Evolutionary conservation across 2,113 vertebrate genomes (phyloP).

Genomic region (Piliocolobus tephrosceles): DNA sequence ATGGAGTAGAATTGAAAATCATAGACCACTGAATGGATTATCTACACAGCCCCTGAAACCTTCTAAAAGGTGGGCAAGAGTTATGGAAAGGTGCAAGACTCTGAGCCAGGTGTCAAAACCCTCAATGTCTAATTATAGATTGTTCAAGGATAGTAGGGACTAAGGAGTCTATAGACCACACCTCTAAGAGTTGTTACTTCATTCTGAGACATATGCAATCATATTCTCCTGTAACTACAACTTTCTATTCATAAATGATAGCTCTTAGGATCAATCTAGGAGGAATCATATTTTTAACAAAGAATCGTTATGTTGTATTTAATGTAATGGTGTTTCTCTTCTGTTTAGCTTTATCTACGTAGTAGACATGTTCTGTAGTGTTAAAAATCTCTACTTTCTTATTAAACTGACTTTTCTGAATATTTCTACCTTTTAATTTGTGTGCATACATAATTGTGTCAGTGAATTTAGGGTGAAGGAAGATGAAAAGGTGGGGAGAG

Average conservation of each 20-base stretch:
- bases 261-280: not conserved
- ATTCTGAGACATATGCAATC: not conserved
- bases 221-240: not conserved
- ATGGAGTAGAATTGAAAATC: not conserved
- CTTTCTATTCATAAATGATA: not conserved
- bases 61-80: not conserved
- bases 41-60: not conserved
- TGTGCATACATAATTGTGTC: not conserved
- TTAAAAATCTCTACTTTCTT: not conserved
- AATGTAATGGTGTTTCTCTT: not conserved
- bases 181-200: not conserved
- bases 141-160: not conserved
- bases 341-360: not conserved
- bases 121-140: not conserved
- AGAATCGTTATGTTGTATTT: not conserved
- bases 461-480: not conserved
- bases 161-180: not conserved
- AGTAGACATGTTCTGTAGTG: not conserved
- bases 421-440: not conserved
- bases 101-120: not conserved
- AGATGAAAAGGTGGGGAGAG: not conserved
- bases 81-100: not conserved
- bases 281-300: constrained; percentile 14
- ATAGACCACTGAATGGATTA: not conserved
- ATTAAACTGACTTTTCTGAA: not conserved